A percentile compares a stretch with the other conserved stretches of the same genome.
Evolutionary conservation across 64 coral and sea anemone species (phyloP).

Genomic region (Montipora capricornis): DNA sequence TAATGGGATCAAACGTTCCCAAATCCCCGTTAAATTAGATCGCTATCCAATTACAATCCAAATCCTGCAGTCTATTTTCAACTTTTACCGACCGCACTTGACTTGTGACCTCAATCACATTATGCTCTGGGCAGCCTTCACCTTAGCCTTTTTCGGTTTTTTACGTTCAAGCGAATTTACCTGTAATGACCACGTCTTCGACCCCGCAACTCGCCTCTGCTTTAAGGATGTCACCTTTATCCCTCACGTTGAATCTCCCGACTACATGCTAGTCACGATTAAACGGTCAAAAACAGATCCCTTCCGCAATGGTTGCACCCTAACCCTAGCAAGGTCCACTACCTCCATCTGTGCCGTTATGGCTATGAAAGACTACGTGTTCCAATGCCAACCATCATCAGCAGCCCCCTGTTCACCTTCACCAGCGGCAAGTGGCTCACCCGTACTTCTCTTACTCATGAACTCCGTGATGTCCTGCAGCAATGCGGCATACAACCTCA

Average conservation of each 20-base stretch:
- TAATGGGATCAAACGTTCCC: background rate
- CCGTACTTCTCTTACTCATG: no score
- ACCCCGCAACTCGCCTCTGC: background rate
- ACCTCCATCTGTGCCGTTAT: background rate
- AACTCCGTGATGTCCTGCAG: background rate
- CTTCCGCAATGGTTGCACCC: no score
- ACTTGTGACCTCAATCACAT: background rate
- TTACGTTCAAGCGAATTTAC: conserved; percentile 22
- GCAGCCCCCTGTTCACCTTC: background rate
- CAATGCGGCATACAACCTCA: background rate
- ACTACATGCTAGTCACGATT: background rate
- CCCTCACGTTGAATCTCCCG: background rate
- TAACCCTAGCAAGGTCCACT: no score
- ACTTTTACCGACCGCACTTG: background rate
- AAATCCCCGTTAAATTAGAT: background rate
- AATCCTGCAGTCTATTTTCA: background rate
- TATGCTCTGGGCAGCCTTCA: conserved; percentile 47
- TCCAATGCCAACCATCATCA: background rate
- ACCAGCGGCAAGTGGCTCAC: no score
- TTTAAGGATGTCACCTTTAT: background rate
- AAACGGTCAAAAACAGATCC: background rate
- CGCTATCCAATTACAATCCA: background rate
- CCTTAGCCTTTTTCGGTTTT: conserved; percentile 44
- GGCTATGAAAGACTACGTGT: background rate
- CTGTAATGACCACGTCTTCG: background rate